phyloP scores from a whole-genome alignment of 2,888 invertebrate species.

The Labia minor region DNA sequence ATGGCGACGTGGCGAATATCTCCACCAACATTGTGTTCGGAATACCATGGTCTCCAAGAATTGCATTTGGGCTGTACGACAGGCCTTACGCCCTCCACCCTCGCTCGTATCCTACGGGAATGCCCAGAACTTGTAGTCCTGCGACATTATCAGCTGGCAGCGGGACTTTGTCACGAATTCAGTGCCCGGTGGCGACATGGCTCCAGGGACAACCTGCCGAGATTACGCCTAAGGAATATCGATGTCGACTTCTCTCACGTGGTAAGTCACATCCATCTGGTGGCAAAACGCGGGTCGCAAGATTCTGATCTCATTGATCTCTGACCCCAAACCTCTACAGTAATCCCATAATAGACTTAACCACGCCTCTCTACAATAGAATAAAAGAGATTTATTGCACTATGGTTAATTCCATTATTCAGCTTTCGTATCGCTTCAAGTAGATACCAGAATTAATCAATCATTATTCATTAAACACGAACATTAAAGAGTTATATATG shows the following conservation, averaged over 20 bases:
- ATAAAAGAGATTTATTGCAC: too few species aligned
- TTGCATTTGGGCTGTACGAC: constrained; percentile 29
- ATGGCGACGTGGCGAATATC: not conserved
- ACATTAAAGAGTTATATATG: too few species aligned
- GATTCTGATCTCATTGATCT: too few species aligned
- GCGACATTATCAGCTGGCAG: constrained; percentile 30
- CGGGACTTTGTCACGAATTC: constrained; percentile 29
- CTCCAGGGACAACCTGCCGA: constrained; percentile 24
- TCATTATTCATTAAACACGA: too few species aligned
- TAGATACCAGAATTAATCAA: too few species aligned
- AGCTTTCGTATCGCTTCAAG: too few species aligned
- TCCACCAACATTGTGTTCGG: not conserved
- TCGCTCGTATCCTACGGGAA: constrained; percentile 26
- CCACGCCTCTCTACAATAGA: too few species aligned
- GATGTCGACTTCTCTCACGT: constrained; percentile 33
- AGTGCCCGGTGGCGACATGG: constrained; percentile 27
- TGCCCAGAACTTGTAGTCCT: constrained; percentile 27
- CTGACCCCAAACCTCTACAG: too few species aligned
- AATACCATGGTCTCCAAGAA: constrained; percentile 24
- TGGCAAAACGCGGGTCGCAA: too few species aligned
- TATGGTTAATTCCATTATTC: too few species aligned
- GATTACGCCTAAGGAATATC: constrained; percentile 29
- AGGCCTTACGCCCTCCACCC: constrained; percentile 26
- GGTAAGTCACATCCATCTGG: constrained; percentile 24
- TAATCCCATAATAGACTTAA: too few species aligned